Percentiles rank a stretch among this genome's conserved stretches.
These are phyloP conservation scores for Callocephalon fimbriatum DNA, from an alignment of 2,113 vertebrate species.

Conservation along the genomic window DNA sequence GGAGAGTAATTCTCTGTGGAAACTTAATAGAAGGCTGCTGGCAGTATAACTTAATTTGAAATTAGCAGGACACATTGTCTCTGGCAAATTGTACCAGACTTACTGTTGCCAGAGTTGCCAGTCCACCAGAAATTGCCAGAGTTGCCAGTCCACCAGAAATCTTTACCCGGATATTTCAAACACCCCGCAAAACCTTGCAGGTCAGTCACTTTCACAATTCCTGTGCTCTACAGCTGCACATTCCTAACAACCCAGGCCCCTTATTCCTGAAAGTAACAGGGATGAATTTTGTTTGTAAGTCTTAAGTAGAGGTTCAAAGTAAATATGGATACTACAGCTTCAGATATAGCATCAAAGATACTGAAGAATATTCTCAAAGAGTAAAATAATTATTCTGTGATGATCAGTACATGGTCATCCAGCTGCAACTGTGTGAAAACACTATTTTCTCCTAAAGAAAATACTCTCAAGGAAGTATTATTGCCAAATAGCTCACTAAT, in stretches of 20 bases:
- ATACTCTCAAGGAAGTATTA: neutral
- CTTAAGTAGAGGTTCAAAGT: neutral
- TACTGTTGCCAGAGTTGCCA: neutral
- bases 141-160: neutral
- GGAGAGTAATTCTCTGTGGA: neutral
- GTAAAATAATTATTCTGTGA: neutral
- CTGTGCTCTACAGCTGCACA: neutral
- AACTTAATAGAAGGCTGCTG: neutral
- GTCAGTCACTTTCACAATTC: neutral
- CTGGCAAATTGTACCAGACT: neutral
- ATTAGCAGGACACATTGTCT: neutral
- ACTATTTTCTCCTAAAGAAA: neutral
- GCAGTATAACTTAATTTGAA: neutral
- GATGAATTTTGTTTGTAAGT: neutral
- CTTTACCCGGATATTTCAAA: neutral
- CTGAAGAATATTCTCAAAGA: neutral
- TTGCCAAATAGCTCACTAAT: neutral
- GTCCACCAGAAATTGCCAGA: neutral
- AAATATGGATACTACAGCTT: neutral
- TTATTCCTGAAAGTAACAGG: neutral
- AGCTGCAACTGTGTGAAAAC: neutral
- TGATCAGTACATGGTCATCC: neutral
- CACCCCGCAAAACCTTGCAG: neutral
- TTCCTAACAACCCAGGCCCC: neutral
- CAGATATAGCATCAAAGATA: neutral